These are phyloP conservation scores for Danio tinwini DNA, from an alignment of 2,797 vertebrate genomes.

Conservation along the genomic window DNA sequence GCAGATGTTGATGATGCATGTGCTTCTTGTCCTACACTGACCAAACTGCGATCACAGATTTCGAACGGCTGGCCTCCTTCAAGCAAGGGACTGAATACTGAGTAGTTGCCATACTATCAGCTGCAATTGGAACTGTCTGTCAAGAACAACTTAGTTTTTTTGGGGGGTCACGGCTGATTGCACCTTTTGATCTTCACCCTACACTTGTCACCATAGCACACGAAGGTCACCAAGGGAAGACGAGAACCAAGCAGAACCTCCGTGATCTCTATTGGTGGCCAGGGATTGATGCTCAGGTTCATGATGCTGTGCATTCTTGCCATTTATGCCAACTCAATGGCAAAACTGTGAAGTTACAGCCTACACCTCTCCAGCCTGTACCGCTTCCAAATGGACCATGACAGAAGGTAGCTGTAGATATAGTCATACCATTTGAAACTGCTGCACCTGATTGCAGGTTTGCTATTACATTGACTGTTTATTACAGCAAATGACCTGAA, in stretches of 20 bases:
- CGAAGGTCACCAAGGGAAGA: background rate
- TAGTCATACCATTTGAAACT: background rate
- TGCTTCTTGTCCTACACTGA: background rate
- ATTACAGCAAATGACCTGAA: conserved; percentile 9
- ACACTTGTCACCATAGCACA: background rate
- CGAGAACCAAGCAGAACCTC: background rate
- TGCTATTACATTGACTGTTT: background rate
- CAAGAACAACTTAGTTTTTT: background rate
- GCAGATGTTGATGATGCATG: background rate
- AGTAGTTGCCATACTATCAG: background rate
- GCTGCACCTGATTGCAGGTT: background rate
- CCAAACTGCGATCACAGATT: background rate
- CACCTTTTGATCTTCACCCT: background rate
- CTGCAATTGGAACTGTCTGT: background rate
- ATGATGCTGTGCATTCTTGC: background rate
- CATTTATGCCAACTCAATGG: background rate
- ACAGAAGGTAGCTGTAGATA: background rate
- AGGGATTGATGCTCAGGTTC: too few relatives aligned
- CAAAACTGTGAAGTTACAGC: background rate
- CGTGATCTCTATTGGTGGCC: background rate
- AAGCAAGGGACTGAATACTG: background rate
- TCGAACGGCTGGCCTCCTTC: background rate
- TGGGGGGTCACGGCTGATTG: background rate
- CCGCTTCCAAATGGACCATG: background rate
- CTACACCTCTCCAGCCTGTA: background rate